Conservation (phyloP, 2,797 vertebrate species). For the Rhinophrynus dorsalis region DNA sequence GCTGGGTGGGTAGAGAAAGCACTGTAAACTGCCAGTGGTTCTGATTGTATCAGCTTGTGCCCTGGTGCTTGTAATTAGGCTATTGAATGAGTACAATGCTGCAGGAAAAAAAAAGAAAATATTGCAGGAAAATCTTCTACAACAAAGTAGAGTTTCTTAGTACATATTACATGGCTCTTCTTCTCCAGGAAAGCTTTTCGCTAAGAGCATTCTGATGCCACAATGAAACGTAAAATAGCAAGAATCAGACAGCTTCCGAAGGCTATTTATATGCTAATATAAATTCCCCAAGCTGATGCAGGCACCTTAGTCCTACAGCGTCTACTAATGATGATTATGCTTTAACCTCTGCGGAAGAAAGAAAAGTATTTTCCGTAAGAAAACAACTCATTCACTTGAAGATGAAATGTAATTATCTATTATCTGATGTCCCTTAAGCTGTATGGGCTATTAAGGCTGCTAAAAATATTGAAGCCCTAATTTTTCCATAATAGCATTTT, state of each 20-base stretch:
- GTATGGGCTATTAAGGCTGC: conserved; percentile 73
- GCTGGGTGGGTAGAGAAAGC: conserved; percentile 49
- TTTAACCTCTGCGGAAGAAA: conserved; percentile 69
- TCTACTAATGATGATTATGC: conserved; percentile 69
- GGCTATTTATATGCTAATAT: conserved; percentile 73
- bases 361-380: conserved; percentile 69
- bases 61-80: conserved; percentile 58
- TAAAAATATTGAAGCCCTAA: conserved; percentile 85
- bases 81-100: conserved; percentile 51
- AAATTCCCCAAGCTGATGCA: conserved; percentile 64
- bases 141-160: conserved; percentile 54
- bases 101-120: conserved; percentile 43
- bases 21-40: conserved; percentile 52
- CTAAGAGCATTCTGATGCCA: conserved; percentile 68
- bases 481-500: conserved; percentile 90
- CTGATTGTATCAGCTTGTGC: conserved; percentile 43
- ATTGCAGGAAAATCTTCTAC: conserved; percentile 54
- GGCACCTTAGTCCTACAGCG: conserved; percentile 64
- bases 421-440: conserved; percentile 78
- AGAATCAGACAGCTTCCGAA: conserved; percentile 66
- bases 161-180: conserved; percentile 53
- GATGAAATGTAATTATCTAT: conserved; percentile 79
- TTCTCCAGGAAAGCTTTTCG: conserved; percentile 54
- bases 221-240: conserved; percentile 66
- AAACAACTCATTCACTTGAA: conserved; percentile 72